A percentile compares a stretch with the other conserved stretches of the same genome.
These are phyloP conservation scores for Dichetophora obliterata DNA, from an alignment of 2,888 invertebrate species.

Conservation along the genomic window DNA sequence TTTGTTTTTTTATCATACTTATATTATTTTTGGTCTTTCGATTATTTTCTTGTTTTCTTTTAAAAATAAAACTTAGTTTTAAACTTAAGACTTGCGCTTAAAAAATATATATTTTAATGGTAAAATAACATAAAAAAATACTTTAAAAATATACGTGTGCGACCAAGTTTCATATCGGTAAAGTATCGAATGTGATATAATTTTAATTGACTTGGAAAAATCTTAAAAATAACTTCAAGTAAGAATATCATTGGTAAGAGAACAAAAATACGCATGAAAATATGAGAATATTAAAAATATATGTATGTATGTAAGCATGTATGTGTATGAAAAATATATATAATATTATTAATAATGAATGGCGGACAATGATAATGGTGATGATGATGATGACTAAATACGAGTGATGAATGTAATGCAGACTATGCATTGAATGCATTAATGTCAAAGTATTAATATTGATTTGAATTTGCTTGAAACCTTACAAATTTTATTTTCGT, in stretches of 20 bases:
- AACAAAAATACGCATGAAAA: slow-evolving; percentile 1
- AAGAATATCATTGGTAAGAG: slow-evolving; percentile 34
- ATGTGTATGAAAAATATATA: slow-evolving; percentile 11
- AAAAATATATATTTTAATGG: not conserved
- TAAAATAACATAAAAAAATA: not conserved
- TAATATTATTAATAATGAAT: slow-evolving; percentile 17
- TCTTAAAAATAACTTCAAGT: slow-evolving; percentile 1
- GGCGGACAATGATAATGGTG: slow-evolving; percentile 26
- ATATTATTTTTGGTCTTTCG: not conserved
- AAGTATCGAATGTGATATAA: not conserved
- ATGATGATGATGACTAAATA: slow-evolving; percentile 17
- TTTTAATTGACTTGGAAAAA: slow-evolving; percentile 21
- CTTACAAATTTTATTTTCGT: too few relatives aligned
- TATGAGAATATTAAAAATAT: not conserved
- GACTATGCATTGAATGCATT: not conserved
- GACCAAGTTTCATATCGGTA: too few relatives aligned
- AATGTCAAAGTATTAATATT: too few relatives aligned
- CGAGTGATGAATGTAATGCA: slow-evolving; percentile 1
- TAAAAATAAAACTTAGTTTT: not conserved
- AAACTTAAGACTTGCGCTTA: not conserved
- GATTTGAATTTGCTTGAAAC: too few relatives aligned
- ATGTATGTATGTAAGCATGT: slow-evolving; percentile 8
- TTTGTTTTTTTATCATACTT: not conserved
- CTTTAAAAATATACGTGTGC: slow-evolving; percentile 15
- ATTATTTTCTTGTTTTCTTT: not conserved